These are phyloP conservation scores for Caenorhabditis sp. DNA, from an alignment of 2,888 invertebrate genomes.

Conservation along the genomic window DNA sequence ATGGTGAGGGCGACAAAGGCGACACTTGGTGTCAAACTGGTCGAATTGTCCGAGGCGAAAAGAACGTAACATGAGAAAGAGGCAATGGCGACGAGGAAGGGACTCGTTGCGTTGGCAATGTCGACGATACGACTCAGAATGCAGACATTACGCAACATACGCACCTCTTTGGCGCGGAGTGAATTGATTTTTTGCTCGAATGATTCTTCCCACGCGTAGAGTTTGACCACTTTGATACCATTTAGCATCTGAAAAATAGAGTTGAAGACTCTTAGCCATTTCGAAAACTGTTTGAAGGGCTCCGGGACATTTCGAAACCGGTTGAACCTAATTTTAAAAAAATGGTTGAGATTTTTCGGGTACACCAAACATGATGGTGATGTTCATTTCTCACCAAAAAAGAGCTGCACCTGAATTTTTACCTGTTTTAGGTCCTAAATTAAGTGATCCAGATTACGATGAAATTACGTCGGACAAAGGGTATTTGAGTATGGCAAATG, in stretches of 20 bases:
- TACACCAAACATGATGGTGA: too few species aligned
- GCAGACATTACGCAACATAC: constrained; percentile 36
- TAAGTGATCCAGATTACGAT: too few species aligned
- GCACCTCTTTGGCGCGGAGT: constrained; percentile 29
- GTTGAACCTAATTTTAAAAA: too few species aligned
- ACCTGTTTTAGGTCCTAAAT: too few species aligned
- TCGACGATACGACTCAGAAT: constrained; percentile 40
- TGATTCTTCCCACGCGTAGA: constrained; percentile 53
- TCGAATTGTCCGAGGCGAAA: constrained; percentile 70
- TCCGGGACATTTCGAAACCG: too few species aligned
- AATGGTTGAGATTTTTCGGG: too few species aligned
- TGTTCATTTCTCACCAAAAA: too few species aligned
- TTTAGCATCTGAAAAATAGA: constrained; percentile 51
- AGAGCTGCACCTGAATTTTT: too few species aligned
- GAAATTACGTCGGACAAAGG: too few species aligned
- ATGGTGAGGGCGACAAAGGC: constrained; percentile 65
- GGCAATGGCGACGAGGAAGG: constrained; percentile 78
- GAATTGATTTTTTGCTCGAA: constrained; percentile 47
- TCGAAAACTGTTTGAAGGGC: too few species aligned
- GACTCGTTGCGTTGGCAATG: constrained; percentile 39
- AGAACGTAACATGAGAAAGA: constrained; percentile 85
- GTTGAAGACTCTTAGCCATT: too few species aligned
- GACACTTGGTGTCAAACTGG: constrained; percentile 79
- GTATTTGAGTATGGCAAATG: too few species aligned
- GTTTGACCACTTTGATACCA: constrained; percentile 50